phyloP scores from a whole-genome alignment of 2,888 invertebrate species.

The Mimachlamys varia region DNA sequence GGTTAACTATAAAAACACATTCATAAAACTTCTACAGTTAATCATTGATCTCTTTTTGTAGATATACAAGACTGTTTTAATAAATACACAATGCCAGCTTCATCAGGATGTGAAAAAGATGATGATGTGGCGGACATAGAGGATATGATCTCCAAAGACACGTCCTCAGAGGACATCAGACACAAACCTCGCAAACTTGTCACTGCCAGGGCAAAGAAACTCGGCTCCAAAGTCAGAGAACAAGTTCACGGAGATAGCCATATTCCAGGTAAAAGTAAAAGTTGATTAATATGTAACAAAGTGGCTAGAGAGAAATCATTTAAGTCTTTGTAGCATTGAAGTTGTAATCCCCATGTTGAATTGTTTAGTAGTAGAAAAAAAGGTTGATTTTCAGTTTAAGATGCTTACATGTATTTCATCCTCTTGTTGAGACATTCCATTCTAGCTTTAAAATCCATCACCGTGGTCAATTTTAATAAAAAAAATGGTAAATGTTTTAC shows the following conservation, averaged over 20 bases:
- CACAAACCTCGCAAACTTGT: slow-evolving; percentile 62
- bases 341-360: too few species aligned
- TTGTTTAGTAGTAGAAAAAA: too few species aligned
- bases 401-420: too few species aligned
- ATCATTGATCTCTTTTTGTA: background rate
- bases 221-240: slow-evolving; percentile 43
- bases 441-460: too few species aligned
- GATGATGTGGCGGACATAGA: slow-evolving; percentile 73
- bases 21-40: too few species aligned
- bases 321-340: background rate
- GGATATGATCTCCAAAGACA: slow-evolving; percentile 67
- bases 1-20: too few species aligned
- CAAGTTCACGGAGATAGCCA: slow-evolving; percentile 69
- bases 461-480: too few species aligned
- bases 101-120: slow-evolving; percentile 45
- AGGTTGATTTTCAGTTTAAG: too few species aligned
- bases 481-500: too few species aligned
- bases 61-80: background rate
- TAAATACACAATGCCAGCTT: slow-evolving; percentile 49
- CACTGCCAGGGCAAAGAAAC: slow-evolving; percentile 64
- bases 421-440: too few species aligned
- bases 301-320: background rate
- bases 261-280: slow-evolving; percentile 83
- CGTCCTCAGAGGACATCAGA: slow-evolving; percentile 59
- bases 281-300: background rate